Evolutionary conservation across 2,113 vertebrate species (phyloP), one percentile per base, ranked within the genome.

Genomic region (Bufo gargarizans): DNA sequence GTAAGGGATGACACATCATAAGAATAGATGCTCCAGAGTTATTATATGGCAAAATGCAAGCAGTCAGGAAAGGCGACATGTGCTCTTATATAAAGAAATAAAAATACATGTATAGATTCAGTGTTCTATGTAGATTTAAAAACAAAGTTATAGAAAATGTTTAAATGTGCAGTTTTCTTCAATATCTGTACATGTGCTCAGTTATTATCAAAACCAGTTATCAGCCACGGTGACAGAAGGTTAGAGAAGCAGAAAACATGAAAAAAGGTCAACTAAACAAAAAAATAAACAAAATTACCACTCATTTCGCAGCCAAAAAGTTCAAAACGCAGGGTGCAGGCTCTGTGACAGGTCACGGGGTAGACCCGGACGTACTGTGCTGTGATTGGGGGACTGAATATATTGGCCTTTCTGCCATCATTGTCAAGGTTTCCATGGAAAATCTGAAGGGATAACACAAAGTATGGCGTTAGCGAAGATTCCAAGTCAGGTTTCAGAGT

Each of bases 241-340:
- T 6, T 12, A 80, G 43, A 4, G 0, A 10, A 53, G 81, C 17
- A 83, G 13, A 22, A 3, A 50, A 53, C 17, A 3, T 43, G 3
- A 74, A 63, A 82, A 69, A 58, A 49, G 12, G 59, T 58, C 16
- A 76, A 12, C 6, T 12, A 45, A 45, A 22, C 45, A 2, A 49
- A 74, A 19, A 5, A 61, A 80, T 33, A 33, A 33, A 33, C 33
- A 13, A 47, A 77, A 93, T 97, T 96, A 99, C 98, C 97, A 0
- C 96, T 96, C 89, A 98, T 91, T 89, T 99, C 97, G 3, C 98
- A 99, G 94, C 98, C 98, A 61, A 98, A 94, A 77, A 99, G 95
- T 90, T 99, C 98, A 61, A 99, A 96, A 89, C 98, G 97, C 90
- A 99, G 93, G 0, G 98, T 99, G 92, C 98, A 99, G 79, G 94